These are phyloP conservation scores for Seira musarum DNA, from an alignment of 2,888 invertebrate species.

Conservation along the genomic window DNA sequence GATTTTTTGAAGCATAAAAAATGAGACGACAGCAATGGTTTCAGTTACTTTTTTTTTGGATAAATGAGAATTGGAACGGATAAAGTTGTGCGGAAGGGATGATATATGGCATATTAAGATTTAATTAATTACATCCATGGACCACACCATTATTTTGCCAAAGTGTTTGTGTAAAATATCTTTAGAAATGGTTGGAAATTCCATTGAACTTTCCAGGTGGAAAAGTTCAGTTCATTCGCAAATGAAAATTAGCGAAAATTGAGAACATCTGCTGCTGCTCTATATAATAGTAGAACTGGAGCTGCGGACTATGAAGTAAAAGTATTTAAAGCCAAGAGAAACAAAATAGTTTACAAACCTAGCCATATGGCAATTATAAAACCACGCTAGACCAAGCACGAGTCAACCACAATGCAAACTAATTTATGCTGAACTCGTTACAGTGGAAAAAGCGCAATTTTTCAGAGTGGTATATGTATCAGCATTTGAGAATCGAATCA, in stretches of 20 bases:
- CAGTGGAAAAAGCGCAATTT: not conserved
- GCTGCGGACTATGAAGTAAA: not conserved
- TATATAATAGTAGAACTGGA: no score
- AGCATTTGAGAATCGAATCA: not conserved
- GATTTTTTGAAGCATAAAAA: not conserved
- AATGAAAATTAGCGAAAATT: slow-evolving; percentile 18
- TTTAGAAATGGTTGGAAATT: no score
- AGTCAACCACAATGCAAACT: not conserved
- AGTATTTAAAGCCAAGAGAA: slow-evolving; percentile 11
- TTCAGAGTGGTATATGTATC: not conserved
- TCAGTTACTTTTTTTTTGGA: not conserved
- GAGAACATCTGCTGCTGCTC: slow-evolving; percentile 12
- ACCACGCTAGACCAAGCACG: slow-evolving; percentile 12
- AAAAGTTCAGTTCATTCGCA: no score
- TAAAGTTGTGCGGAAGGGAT: no score
- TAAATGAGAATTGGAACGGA: no score
- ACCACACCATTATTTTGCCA: no score
- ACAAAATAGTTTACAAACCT: slow-evolving; percentile 31
- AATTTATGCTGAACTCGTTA: no score
- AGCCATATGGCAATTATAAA: slow-evolving; percentile 37
- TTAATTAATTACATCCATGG: no score
- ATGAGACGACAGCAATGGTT: not conserved
- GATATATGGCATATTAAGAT: no score
- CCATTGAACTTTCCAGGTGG: no score
- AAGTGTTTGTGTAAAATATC: no score